Base-by-base conservation (phyloP, 2,888 invertebrate species). In the Conchocele bisecta region DNA sequence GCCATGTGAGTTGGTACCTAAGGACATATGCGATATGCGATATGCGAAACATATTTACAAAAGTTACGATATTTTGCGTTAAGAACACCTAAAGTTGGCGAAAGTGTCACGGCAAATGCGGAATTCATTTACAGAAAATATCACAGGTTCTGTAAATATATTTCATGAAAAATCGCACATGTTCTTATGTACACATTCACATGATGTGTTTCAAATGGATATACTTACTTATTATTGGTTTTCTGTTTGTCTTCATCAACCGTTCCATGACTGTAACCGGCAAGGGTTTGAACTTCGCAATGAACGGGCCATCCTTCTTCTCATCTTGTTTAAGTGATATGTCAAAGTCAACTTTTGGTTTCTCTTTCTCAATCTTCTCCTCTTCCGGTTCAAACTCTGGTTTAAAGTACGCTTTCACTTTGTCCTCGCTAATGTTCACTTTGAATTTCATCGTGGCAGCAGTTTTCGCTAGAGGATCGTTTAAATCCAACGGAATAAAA, bases 341-440 rank as follows among this genome's bases (percentile, higher is more conserved):
- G 41, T 77, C 73, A 6, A 81, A 70, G 29, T 83, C 80, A 13
- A 83, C 46, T 35, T 61, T 79, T 20, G 82, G 82, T 56, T 75
- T 82, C 46, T 79, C 76, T 54, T 85, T 83, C 39, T 84, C 84
- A 1, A 78, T 79, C 57, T 84, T 84, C 3, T 81, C 83, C 58
- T 82, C 83, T 51, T 86, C 83, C 9, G 84, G 83, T 17, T 83
- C 81, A 48, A 72, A 73, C 46, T 85, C 85, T 17, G 84, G 84
- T 65, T 79, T 83, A 67, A 86, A 83, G 66, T 85, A 89, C 0
- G 83, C 83, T 15, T 68, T 71, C 6, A 89, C 87, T 0, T 65
- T 69, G 3, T 86, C 85, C 48, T 85, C 83, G 1, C 82, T 71
- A 9, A 89, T 73, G 24, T 86, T 84, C 9, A 89, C 58, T 28